Percentiles rank a stretch among this genome's conserved stretches.
These are phyloP conservation scores for Ptychoptera albimana DNA, from an alignment of 2,888 invertebrate genomes.

Conservation along the genomic window DNA sequence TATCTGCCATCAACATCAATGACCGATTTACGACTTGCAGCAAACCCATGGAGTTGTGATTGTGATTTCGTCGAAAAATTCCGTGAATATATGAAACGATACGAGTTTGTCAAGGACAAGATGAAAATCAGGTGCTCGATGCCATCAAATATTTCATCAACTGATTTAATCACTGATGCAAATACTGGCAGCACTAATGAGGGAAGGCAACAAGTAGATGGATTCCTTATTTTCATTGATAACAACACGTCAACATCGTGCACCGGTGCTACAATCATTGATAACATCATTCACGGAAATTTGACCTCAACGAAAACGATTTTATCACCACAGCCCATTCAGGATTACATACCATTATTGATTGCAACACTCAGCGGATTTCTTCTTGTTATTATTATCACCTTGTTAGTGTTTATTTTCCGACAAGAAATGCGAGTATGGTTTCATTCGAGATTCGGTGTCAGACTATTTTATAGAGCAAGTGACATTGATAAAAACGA, in stretches of 20 bases:
- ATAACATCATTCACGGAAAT: constrained; percentile 39
- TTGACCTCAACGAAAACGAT: constrained; percentile 47
- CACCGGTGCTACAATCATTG: constrained; percentile 36
- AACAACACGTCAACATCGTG: constrained; percentile 42
- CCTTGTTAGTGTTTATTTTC: constrained; percentile 65
- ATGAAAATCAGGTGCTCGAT: constrained; percentile 58
- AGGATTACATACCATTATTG: constrained; percentile 67
- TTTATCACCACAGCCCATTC: constrained; percentile 33
- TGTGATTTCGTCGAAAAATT: constrained; percentile 69
- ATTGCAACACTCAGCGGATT: constrained; percentile 63
- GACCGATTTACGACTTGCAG: constrained; percentile 51
- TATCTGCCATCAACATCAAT: constrained; percentile 43
- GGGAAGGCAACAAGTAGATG: not conserved
- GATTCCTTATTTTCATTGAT: constrained; percentile 7
- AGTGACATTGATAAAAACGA: constrained; percentile 67
- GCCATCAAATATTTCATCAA: constrained; percentile 6
- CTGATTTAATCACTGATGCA: not conserved
- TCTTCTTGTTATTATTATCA: constrained; percentile 55
- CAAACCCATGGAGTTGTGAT: constrained; percentile 78
- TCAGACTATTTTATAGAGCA: constrained; percentile 56
- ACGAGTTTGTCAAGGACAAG: constrained; percentile 57
- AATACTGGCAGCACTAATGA: constrained; percentile 12
- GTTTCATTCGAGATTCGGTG: constrained; percentile 76
- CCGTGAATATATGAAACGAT: constrained; percentile 61
- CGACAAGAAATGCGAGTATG: constrained; percentile 70